These are phyloP conservation scores for Idaea aversata DNA, from an alignment of 2,888 invertebrate species.

Conservation along the genomic window DNA sequence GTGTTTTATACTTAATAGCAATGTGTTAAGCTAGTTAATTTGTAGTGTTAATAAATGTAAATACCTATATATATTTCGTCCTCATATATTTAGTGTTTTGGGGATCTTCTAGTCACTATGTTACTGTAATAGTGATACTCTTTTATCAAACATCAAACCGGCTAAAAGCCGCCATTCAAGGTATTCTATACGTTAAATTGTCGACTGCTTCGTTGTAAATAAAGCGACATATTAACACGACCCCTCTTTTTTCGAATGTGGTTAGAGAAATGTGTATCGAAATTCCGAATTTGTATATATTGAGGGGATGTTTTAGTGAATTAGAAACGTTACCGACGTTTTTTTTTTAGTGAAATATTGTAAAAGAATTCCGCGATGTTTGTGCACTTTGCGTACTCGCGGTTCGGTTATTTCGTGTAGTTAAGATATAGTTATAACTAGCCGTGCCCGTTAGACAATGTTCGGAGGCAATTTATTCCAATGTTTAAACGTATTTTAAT, in stretches of 20 bases:
- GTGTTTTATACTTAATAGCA: slow-evolving; percentile 43
- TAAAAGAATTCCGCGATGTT: slow-evolving; percentile 41
- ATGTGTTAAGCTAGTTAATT: slow-evolving; percentile 66
- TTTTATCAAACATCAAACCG: slow-evolving; percentile 31
- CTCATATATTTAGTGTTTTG: slow-evolving; percentile 40
- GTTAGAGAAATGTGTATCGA: slow-evolving; percentile 24
- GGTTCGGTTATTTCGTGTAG: slow-evolving; percentile 58
- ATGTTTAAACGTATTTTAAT: background rate
- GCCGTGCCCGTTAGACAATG: slow-evolving; percentile 28
- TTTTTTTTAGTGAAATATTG: slow-evolving; percentile 60
- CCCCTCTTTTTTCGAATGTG: slow-evolving; percentile 24
- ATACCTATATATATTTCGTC: slow-evolving; percentile 50
- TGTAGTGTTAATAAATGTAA: slow-evolving; percentile 62
- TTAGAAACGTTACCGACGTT: background rate
- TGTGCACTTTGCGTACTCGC: slow-evolving; percentile 49
- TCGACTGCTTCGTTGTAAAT: slow-evolving; percentile 29
- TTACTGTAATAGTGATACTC: slow-evolving; percentile 44
- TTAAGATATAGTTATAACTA: slow-evolving; percentile 44
- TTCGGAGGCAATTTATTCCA: slow-evolving; percentile 2
- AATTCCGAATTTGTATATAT: slow-evolving; percentile 55
- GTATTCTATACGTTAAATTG: slow-evolving; percentile 8
- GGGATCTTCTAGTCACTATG: slow-evolving; percentile 73
- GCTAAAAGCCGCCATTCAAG: slow-evolving; percentile 22
- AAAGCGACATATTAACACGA: slow-evolving; percentile 11
- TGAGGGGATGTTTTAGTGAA: slow-evolving; percentile 31